Percentiles rank a stretch among this genome's conserved stretches.
Conservation (phyloP, 2,113 vertebrate genomes). For the Toxotes jaculatrix region DNA sequence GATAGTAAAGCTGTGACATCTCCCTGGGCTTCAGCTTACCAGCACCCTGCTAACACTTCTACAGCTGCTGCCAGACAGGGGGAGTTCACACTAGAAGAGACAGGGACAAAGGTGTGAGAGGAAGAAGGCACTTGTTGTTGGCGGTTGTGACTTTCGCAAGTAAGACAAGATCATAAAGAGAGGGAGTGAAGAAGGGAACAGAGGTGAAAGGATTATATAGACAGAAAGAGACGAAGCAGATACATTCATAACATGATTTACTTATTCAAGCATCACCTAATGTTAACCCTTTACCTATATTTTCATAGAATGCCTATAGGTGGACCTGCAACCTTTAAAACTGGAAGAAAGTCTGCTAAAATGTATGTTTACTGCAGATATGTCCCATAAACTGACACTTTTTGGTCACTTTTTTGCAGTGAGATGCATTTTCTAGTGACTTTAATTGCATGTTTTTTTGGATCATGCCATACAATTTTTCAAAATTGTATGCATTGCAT, state of each 20-base stretch:
- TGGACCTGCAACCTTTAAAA: background rate
- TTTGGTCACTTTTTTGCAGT: no score
- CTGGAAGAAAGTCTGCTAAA: background rate
- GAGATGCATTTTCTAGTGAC: background rate
- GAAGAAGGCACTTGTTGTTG: constrained; percentile 6
- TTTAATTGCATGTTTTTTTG: no score
- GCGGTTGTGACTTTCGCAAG: background rate
- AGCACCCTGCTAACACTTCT: constrained; percentile 55
- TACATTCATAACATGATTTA: background rate
- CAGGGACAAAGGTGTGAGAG: constrained; percentile 44
- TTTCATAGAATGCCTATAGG: background rate
- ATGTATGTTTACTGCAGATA: background rate
- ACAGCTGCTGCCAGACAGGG: constrained; percentile 74
- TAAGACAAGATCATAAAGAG: background rate
- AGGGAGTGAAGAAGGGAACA: background rate
- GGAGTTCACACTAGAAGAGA: constrained; percentile 80
- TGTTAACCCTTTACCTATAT: background rate
- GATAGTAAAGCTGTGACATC: constrained; percentile 99
- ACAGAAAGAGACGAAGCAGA: background rate
- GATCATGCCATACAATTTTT: background rate
- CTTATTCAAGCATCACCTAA: background rate
- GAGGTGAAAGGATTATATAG: background rate
- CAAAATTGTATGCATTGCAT: background rate
- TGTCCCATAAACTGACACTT: no score
- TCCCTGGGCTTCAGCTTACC: constrained; percentile 67